Conservation (phyloP, 2,113 vertebrate species). For the Cairina moschata region DNA sequence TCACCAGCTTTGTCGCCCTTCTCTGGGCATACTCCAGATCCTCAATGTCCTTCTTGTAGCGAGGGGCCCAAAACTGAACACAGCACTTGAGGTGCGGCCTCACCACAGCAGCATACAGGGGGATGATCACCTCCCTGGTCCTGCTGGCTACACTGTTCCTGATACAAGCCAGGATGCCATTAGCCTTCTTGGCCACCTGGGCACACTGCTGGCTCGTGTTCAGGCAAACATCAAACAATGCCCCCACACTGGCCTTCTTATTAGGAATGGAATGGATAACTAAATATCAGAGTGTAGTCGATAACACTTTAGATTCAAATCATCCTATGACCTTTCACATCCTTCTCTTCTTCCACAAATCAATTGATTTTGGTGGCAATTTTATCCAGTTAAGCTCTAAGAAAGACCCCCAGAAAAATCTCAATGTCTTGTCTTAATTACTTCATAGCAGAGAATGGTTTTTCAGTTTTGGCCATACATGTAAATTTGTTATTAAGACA, state of each 20-base stretch:
- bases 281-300: not conserved
- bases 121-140: no score
- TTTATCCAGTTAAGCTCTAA: not conserved
- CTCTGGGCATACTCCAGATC: no score
- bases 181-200: no score
- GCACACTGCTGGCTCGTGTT: no score
- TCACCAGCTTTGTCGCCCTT: no score
- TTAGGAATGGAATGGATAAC: not conserved
- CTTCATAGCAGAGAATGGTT: not conserved
- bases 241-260: not conserved
- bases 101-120: no score
- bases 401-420: not conserved
- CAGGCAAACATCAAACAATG: no score
- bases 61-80: no score
- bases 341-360: not conserved
- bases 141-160: no score
- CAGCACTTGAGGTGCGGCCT: no score
- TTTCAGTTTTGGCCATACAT: not conserved
- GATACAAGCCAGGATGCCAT: no score
- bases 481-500: not conserved
- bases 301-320: not conserved
- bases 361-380: not conserved
- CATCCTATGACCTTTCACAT: not conserved
- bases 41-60: no score
- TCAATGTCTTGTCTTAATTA: not conserved